phyloP scores from a whole-genome alignment of 2,113 vertebrate species.

The Neotragus moschatus region DNA sequence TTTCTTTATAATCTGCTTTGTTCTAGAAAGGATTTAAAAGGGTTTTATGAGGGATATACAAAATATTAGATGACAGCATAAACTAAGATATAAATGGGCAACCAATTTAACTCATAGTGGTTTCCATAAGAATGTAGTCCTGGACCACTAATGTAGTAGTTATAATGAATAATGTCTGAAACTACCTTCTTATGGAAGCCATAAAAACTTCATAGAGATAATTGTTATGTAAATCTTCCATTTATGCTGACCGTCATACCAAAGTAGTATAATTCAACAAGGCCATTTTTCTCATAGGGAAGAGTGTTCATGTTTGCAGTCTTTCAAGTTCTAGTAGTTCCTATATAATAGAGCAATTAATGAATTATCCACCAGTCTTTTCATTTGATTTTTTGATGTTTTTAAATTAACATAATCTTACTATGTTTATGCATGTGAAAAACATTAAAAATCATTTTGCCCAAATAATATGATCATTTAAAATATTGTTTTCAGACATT shows the following conservation, averaged over 20 bases:
- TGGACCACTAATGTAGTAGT: background rate
- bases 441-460: background rate
- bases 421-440: background rate
- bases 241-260: background rate
- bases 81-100: background rate
- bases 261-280: background rate
- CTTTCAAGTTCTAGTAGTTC: background rate
- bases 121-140: background rate
- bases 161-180: background rate
- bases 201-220: background rate
- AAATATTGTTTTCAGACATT: slow-evolving; percentile 68
- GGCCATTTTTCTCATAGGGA: background rate
- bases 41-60: background rate
- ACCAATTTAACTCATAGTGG: background rate
- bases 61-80: background rate
- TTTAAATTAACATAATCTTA: background rate
- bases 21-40: background rate
- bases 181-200: background rate
- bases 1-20: background rate
- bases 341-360: background rate
- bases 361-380: background rate
- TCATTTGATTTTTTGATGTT: background rate
- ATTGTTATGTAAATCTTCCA: background rate
- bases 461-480: background rate
- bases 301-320: background rate